Evolutionary conservation across 2,888 invertebrate genomes (phyloP).

Genomic region (Formica aserva): DNA sequence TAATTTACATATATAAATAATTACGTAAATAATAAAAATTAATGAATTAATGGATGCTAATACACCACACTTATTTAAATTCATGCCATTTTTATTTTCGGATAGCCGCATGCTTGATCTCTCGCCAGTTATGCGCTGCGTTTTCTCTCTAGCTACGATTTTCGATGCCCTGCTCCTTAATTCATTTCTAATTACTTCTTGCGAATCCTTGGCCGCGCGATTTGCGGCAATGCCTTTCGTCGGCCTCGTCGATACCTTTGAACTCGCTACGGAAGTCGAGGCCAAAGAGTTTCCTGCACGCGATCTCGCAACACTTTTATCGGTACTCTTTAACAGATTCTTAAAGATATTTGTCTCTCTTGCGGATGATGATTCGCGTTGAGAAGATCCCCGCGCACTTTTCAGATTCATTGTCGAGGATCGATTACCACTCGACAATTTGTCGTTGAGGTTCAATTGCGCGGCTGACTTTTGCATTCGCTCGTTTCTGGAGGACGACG

Average conservation of each 20-base stretch:
- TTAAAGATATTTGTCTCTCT: background rate
- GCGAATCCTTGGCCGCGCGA: background rate
- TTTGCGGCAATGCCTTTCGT: background rate
- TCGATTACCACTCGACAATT: background rate
- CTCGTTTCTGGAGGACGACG: slow-evolving; percentile 1
- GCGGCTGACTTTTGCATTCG: slow-evolving; percentile 29
- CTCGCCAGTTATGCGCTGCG: background rate
- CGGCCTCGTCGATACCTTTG: background rate
- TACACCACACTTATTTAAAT: background rate
- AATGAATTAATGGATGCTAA: background rate
- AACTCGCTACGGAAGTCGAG: background rate
- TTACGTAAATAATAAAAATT: background rate
- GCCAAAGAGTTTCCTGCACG: background rate
- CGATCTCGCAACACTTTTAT: background rate
- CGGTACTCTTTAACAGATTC: background rate
- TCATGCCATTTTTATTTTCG: background rate
- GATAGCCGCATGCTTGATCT: background rate
- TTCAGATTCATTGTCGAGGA: background rate
- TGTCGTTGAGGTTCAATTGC: slow-evolving; percentile 9
- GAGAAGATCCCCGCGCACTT: background rate
- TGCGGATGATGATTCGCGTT: background rate
- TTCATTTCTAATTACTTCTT: background rate
- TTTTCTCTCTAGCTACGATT: background rate
- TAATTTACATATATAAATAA: background rate
- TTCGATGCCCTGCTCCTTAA: background rate